phyloP scores from a whole-genome alignment of 1,140 invertebrate species.

The Geopemphigus sp. region DNA sequence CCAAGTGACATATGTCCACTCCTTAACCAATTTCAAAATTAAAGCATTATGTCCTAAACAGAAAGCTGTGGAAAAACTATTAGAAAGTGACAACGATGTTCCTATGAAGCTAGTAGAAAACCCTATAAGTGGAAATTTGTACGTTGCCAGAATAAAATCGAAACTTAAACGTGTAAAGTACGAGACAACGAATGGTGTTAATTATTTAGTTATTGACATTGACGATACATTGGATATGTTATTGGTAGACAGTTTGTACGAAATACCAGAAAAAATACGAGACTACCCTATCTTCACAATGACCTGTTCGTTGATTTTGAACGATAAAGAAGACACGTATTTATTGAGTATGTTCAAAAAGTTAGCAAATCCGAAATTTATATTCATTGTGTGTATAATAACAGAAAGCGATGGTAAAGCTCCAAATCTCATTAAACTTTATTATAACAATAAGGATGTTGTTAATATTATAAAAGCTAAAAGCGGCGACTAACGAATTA shows the following conservation, averaged over 20 bases:
- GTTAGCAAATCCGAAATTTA: not conserved
- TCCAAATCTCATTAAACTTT: constrained; percentile 27
- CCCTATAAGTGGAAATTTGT: not conserved
- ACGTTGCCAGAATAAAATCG: not conserved
- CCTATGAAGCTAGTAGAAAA: not conserved
- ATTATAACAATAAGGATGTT: not conserved
- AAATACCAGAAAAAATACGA: not conserved
- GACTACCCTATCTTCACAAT: not conserved
- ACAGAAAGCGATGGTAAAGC: constrained; percentile 4
- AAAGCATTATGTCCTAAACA: not conserved
- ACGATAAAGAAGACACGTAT: constrained; percentile 7
- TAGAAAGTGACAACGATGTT: not conserved
- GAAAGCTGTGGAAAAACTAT: not conserved
- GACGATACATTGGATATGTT: constrained; percentile 7
- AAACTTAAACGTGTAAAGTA: not conserved
- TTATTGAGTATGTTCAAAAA: not conserved
- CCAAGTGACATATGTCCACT: not conserved
- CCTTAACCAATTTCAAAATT: constrained; percentile 12
- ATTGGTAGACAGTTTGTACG: not conserved
- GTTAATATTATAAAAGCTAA: constrained; percentile 4
- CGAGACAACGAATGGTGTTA: not conserved
- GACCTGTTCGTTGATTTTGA: constrained; percentile 5
- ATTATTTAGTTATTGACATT: constrained; percentile 10
- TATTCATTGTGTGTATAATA: constrained; percentile 31
- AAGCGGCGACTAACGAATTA: too few relatives aligned